Percentiles rank a stretch among this genome's conserved stretches.
Conservation (phyloP, 2,797 vertebrate species). For the Eidolon dupreanum region DNA sequence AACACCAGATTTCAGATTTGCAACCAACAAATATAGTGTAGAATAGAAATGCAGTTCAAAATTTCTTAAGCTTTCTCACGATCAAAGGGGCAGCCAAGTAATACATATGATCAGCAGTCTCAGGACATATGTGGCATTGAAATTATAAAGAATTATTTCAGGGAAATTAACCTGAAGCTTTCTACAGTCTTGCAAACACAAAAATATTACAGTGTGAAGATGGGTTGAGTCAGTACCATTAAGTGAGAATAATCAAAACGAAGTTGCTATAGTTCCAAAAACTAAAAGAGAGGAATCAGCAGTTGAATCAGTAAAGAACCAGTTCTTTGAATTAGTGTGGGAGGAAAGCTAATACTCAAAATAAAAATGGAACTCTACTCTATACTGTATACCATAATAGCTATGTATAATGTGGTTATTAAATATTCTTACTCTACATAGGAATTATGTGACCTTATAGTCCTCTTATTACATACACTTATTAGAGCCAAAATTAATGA, state of each 20-base stretch:
- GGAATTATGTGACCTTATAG: conserved; percentile 59
- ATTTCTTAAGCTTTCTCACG: background rate
- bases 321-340: conserved; percentile 9
- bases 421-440: conserved; percentile 41
- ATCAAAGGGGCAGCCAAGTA: background rate
- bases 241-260: background rate
- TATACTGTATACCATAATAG: background rate
- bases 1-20: background rate
- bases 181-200: background rate
- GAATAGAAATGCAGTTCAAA: background rate
- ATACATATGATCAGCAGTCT: background rate
- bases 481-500: conserved; percentile 59
- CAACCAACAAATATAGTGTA: background rate
- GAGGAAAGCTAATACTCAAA: conserved; percentile 46
- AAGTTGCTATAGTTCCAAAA: background rate
- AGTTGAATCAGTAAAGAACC: background rate
- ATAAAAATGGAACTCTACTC: conserved; percentile 21
- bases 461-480: conserved; percentile 35
- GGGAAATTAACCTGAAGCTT: background rate
- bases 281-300: background rate
- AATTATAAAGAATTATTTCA: background rate
- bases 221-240: background rate
- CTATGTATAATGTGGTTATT: conserved; percentile 6
- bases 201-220: background rate
- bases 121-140: background rate